Evolutionary conservation across 2,888 invertebrate species (phyloP).

Genomic region (Chloroclystis v-ata): DNA sequence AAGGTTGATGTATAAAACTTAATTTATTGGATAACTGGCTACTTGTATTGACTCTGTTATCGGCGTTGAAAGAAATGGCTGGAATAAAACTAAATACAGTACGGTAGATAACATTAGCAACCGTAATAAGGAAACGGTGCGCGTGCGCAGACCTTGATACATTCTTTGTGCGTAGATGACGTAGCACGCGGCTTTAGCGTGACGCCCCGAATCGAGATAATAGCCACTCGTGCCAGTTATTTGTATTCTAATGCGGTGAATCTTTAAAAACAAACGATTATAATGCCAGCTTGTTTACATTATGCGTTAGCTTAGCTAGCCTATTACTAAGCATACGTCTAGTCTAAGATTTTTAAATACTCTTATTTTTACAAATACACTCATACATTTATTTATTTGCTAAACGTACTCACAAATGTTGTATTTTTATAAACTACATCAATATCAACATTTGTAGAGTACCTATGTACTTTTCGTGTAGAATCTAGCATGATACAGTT

Average conservation of each 20-base stretch:
- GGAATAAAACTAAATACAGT: constrained; percentile 6
- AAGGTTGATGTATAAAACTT: constrained; percentile 22
- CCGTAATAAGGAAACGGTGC: constrained; percentile 52
- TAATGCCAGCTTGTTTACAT: neutral
- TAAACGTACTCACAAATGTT: no score
- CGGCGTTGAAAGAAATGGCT: neutral
- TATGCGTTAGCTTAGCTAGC: neutral
- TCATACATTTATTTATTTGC: no score
- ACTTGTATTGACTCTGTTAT: neutral
- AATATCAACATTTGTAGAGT: no score
- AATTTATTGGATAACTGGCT: neutral
- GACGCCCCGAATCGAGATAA: constrained; percentile 37
- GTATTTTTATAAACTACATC: no score
- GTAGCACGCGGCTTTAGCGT: constrained; percentile 55
- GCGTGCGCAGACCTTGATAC: constrained; percentile 47
- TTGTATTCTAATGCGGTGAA: constrained; percentile 15
- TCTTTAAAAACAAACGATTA: neutral
- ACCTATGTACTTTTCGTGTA: no score
- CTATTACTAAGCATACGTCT: no score
- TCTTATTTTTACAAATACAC: no score
- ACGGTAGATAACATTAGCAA: constrained; percentile 13
- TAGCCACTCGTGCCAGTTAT: constrained; percentile 20
- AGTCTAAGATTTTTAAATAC: no score
- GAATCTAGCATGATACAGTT: no score
- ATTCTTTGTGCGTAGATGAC: constrained; percentile 57